These are phyloP conservation scores for Galerucella pusilla DNA, from an alignment of 2,888 invertebrate species.

Conservation along the genomic window DNA sequence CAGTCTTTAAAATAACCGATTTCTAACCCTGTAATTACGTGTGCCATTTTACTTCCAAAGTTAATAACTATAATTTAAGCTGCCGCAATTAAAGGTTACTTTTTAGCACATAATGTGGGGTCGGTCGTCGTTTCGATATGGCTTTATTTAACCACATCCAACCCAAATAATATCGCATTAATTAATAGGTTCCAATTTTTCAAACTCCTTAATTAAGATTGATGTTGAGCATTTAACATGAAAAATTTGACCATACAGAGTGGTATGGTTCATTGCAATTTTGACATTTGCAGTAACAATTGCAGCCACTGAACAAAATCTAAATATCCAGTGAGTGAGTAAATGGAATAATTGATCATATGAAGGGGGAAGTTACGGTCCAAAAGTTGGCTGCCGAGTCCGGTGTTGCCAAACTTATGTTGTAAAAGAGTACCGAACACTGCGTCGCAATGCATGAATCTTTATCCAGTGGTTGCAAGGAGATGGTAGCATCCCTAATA, in stretches of 20 bases:
- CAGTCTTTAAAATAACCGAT: slow-evolving; percentile 37
- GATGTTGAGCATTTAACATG: slow-evolving; percentile 9
- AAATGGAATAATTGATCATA: no score
- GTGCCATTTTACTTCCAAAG: slow-evolving; percentile 35
- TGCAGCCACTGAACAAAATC: no score
- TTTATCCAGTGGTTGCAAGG: no score
- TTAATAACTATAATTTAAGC: slow-evolving; percentile 40
- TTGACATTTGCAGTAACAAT: no score
- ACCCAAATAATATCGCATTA: slow-evolving; percentile 29
- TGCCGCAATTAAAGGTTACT: slow-evolving; percentile 41
- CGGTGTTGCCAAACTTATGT: no score
- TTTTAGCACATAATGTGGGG: slow-evolving; percentile 43
- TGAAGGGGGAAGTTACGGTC: no score
- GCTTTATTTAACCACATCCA: slow-evolving; percentile 26
- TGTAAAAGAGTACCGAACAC: no score
- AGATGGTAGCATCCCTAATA: no score
- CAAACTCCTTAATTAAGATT: slow-evolving; percentile 34
- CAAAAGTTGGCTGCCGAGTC: no score
- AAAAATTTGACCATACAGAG: background rate
- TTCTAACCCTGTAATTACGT: slow-evolving; percentile 38
- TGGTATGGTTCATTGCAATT: no score
- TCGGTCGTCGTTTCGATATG: slow-evolving; percentile 29
- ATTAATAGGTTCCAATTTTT: slow-evolving; percentile 34
- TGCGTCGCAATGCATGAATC: no score
- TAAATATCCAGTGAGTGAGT: no score